A percentile compares a stretch with the other conserved stretches of the same genome.
These are phyloP conservation scores for Casuarius casuarius DNA, from an alignment of 2,113 vertebrate species.

Conservation along the genomic window DNA sequence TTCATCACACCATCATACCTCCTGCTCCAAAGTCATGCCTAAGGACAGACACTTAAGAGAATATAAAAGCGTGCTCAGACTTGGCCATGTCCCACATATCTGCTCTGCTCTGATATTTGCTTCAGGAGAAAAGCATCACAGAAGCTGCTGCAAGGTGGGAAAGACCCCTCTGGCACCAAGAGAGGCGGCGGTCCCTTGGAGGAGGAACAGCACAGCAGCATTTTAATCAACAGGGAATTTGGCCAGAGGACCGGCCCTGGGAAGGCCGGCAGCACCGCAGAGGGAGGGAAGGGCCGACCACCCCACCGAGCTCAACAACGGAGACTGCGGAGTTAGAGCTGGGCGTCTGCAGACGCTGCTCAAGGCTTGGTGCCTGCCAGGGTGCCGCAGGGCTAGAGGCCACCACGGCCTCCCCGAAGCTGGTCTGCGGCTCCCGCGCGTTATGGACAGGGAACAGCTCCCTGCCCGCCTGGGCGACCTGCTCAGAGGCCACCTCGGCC, in stretches of 20 bases:
- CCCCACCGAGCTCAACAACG: not conserved
- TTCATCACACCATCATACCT: not conserved
- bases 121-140: not conserved
- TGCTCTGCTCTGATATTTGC: conserved; percentile 22
- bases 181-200: not conserved
- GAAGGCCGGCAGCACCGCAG: no score
- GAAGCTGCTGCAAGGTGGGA: not conserved
- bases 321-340: not conserved
- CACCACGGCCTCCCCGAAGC: no score
- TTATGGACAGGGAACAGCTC: not conserved
- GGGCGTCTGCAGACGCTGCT: no score
- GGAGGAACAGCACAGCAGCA: not conserved
- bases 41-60: conserved; percentile 3
- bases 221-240: not conserved
- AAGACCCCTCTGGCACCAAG: not conserved
- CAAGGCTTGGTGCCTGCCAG: not conserved
- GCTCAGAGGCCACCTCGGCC: no score
- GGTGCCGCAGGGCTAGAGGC: no score
- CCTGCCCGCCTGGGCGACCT: rapidly evolving
- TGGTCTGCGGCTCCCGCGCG: rapidly evolving
- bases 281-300: not conserved
- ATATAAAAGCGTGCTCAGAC: not conserved
- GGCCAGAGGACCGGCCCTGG: not conserved
- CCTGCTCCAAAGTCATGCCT: not conserved
- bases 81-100: not conserved